phyloP scores from a whole-genome alignment of 2,113 vertebrate genomes.

The Scomber scombrus region DNA sequence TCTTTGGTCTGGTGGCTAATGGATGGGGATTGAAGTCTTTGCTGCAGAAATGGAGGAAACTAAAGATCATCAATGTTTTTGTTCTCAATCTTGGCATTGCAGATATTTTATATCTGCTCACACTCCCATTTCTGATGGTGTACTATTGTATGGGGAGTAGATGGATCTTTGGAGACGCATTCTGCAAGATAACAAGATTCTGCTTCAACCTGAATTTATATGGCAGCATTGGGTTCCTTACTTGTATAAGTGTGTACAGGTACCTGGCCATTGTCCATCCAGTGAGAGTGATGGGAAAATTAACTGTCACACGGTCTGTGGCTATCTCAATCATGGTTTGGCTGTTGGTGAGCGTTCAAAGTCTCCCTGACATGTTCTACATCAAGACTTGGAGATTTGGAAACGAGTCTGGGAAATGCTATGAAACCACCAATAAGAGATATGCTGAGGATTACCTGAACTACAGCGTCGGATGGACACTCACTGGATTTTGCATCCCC shows the following conservation, averaged over 20 bases:
- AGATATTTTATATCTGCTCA: slow-evolving; percentile 86
- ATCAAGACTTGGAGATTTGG: slow-evolving; percentile 55
- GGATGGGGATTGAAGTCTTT: too few species aligned
- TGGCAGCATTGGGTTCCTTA: slow-evolving; percentile 75
- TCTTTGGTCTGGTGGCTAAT: too few species aligned
- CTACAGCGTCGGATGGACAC: slow-evolving; percentile 57
- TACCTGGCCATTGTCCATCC: slow-evolving; percentile 89
- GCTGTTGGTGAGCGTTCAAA: too few species aligned
- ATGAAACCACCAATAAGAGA: slow-evolving; percentile 59
- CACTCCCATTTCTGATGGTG: too few species aligned
- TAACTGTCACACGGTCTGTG: slow-evolving; percentile 14
- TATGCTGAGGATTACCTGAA: slow-evolving; percentile 69
- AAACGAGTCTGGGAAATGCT: slow-evolving; percentile 27
- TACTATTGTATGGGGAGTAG: slow-evolving; percentile 54
- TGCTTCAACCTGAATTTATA: too few species aligned
- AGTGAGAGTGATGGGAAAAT: slow-evolving; percentile 79
- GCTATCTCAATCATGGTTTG: slow-evolving; percentile 54
- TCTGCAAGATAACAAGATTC: too few species aligned
- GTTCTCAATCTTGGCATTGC: slow-evolving; percentile 86
- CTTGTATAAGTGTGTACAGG: slow-evolving; percentile 88
- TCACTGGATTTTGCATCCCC: too few species aligned
- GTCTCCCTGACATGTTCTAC: slow-evolving; percentile 80
- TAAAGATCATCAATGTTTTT: slow-evolving; percentile 77
- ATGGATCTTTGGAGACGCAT: too few species aligned
- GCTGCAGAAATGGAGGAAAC: slow-evolving; percentile 53